Conservation (phyloP, 2,797 vertebrate species). For the Halcyon smyrnensis region DNA sequence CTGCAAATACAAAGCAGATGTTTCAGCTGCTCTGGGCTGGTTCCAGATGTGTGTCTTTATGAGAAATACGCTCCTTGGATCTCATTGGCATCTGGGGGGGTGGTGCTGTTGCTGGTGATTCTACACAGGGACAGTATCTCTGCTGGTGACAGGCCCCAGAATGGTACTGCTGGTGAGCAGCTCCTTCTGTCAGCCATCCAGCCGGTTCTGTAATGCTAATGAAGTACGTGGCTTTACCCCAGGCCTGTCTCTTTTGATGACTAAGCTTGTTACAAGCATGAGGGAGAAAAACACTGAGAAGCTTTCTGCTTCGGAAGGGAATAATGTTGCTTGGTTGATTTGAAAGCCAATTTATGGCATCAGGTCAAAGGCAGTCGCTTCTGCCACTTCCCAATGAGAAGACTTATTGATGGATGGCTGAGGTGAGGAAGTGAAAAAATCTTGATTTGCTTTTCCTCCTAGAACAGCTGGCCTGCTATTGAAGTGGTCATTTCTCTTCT, state of each 20-base stretch:
- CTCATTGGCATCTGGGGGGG: not conserved
- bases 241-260: constrained; percentile 1
- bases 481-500: not conserved
- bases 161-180: not conserved
- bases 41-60: not conserved
- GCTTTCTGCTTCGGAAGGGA: constrained; percentile 19
- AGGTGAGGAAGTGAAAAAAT: not conserved
- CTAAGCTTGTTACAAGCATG: not conserved
- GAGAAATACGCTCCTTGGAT: not conserved
- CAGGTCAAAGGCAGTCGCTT: constrained; percentile 25
- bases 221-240: not conserved
- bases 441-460: not conserved
- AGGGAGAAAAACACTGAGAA: not conserved
- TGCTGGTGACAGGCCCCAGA: not conserved
- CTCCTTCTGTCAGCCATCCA: not conserved
- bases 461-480: not conserved
- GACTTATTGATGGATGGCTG: not conserved
- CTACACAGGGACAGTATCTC: not conserved
- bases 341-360: constrained; percentile 31
- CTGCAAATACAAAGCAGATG: constrained; percentile 7
- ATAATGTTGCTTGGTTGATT: constrained; percentile 3
- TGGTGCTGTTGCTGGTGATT: not conserved
- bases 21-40: constrained; percentile 9
- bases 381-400: constrained; percentile 8
- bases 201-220: not conserved